Percentiles rank a stretch among this genome's conserved stretches.
Evolutionary conservation across 2,888 invertebrate species (phyloP).

Genomic region (Metalampra italica): DNA sequence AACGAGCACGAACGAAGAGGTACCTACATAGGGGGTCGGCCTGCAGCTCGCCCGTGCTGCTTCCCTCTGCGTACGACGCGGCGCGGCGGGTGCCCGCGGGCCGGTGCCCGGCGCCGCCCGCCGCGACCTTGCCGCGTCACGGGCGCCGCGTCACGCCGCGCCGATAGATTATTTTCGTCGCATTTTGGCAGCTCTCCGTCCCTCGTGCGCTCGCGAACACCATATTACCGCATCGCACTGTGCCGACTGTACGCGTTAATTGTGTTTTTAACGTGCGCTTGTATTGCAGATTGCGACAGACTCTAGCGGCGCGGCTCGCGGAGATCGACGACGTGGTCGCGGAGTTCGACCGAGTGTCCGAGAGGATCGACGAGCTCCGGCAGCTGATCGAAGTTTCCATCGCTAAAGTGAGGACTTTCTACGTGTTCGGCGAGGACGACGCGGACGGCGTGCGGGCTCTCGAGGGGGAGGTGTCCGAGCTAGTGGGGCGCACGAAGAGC

Average conservation of each 20-base stretch:
- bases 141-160: constrained; percentile 63
- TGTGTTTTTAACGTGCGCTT: constrained; percentile 19
- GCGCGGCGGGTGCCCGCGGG: no score
- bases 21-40: constrained; percentile 24
- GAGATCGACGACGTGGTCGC: constrained; percentile 86
- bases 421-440: constrained; percentile 88
- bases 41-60: no score
- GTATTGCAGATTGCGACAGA: constrained; percentile 86
- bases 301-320: constrained; percentile 85
- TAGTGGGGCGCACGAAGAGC: constrained; percentile 76
- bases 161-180: constrained; percentile 72
- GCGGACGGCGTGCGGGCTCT: constrained; percentile 79
- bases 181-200: constrained; percentile 63
- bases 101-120: constrained; percentile 19
- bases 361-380: constrained; percentile 83
- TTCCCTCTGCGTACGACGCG: no score
- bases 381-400: constrained; percentile 82
- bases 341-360: constrained; percentile 86
- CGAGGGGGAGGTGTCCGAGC: constrained; percentile 75
- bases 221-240: constrained; percentile 35
- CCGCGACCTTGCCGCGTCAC: constrained; percentile 69
- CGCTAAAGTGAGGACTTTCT: constrained; percentile 83
- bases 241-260: constrained; percentile 41
- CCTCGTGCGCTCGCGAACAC: constrained; percentile 40
- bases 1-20: constrained; percentile 71